Conservation (phyloP, 2,888 invertebrate species). For the Temnothorax rugatulus region DNA sequence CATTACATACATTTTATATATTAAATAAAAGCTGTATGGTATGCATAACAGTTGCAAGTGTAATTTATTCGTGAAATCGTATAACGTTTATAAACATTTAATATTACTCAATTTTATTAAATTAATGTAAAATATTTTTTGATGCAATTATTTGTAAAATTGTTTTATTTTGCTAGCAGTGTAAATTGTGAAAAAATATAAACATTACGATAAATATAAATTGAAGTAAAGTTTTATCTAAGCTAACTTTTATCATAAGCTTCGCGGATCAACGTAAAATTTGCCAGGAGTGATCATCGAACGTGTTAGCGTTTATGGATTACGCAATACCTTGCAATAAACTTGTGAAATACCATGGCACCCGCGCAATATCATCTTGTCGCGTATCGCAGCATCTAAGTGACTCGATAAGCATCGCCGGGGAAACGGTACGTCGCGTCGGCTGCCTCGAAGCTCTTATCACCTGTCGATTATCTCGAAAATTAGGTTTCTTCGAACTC, state of each 20-base stretch:
- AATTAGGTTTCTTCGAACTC: slow-evolving; percentile 59
- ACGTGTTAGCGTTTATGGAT: background rate
- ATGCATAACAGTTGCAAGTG: no score
- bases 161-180: background rate
- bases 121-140: background rate
- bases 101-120: slow-evolving; percentile 1
- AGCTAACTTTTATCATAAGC: background rate
- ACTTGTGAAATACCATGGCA: slow-evolving; percentile 4
- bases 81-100: background rate
- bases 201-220: background rate
- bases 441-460: slow-evolving; percentile 55
- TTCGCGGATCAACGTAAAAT: background rate
- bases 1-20: background rate
- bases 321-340: background rate
- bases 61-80: background rate
- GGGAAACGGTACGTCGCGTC: slow-evolving; percentile 20
- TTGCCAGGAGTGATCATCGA: background rate
- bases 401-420: slow-evolving; percentile 21
- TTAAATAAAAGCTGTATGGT: background rate
- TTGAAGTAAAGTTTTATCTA: background rate
- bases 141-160: background rate
- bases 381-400: slow-evolving; percentile 33
- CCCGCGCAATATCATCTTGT: slow-evolving; percentile 49
- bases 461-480: slow-evolving; percentile 60
- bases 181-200: background rate